Evolutionary conservation across 1,140 invertebrate species (phyloP), one percentile per base, ranked within the genome.

Genomic region (Saccostrea glomerata): DNA sequence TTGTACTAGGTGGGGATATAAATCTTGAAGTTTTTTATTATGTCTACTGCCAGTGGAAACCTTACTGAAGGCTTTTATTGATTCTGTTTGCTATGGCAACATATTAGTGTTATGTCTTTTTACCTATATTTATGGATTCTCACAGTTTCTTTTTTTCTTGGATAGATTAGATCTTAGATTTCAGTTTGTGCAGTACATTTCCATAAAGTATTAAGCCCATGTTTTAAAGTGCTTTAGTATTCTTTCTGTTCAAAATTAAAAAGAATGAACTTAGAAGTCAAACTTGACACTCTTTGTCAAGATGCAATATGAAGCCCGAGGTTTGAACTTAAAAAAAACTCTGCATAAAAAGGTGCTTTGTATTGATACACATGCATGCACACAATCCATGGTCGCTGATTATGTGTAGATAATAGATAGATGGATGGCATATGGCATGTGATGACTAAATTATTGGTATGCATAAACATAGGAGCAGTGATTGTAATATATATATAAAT

Each of bases 401-500:
- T 77, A 77, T 25, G 70, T 77, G 70, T 77, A 77, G 70, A 77
- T 77, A 77, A 77, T 77, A 30, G 23, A 25, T 77, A 77, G 70
- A 77, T 77, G 23, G 70, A 77, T 77, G 70, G 70, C 70, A 77
- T 77, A 77, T 77, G 70, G 70, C 70, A 77, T 77, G 25, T 77
- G 70, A 77, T 77, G 70, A 77, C 70, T 77, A 77, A 77, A 77
- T 77, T 30, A 77, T 66, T 36, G 70, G 70, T 77, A 77, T 77
- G 70, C 70, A 77, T 77, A 77, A 77, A 77, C 70, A 77, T 77
- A 5, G 25, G 30, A 30, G 25, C 30, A 77, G 25, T 30, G 70
- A 77, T 77, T 77, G 70, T 77, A 30, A 77, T 77, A 17, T 77
- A 47, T n/a, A 47, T 47, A 77, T 77, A 77, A 77, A 77, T 77